Evolutionary conservation across 2,797 vertebrate genomes (phyloP).

Genomic region (Eulemur mongoz): DNA sequence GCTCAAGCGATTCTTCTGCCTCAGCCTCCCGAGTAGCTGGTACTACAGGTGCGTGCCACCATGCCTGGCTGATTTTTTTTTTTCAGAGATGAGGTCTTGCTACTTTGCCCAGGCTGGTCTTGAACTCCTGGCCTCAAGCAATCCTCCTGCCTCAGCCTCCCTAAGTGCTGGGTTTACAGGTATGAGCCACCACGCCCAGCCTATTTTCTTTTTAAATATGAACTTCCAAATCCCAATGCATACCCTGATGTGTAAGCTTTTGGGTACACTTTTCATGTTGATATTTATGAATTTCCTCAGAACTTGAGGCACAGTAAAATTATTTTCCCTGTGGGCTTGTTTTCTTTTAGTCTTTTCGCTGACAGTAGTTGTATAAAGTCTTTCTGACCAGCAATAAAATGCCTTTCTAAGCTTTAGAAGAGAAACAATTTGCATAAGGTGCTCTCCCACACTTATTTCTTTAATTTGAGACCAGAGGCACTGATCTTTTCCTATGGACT

Average conservation of each 20-base stretch:
- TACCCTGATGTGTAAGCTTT: not conserved
- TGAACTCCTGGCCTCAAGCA: not conserved
- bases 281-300: not conserved
- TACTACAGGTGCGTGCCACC: not conserved
- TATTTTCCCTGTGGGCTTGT: not conserved
- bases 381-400: not conserved
- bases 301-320: not conserved
- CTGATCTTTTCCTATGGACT: not conserved
- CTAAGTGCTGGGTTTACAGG: not conserved
- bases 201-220: not conserved
- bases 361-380: not conserved
- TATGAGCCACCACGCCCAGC: not conserved
- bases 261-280: not conserved
- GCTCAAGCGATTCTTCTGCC: not conserved
- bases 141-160: not conserved
- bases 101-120: not conserved
- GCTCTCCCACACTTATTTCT: not conserved
- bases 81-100: not conserved
- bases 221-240: not conserved
- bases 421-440: not conserved
- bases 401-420: not conserved
- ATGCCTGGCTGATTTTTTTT: not conserved
- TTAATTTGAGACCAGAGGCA: conserved; percentile 2
- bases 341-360: conserved; percentile 17
- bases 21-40: not conserved